Evolutionary conservation across 1,140 invertebrate genomes (phyloP).

Genomic region (Ooceraea biroi): DNA sequence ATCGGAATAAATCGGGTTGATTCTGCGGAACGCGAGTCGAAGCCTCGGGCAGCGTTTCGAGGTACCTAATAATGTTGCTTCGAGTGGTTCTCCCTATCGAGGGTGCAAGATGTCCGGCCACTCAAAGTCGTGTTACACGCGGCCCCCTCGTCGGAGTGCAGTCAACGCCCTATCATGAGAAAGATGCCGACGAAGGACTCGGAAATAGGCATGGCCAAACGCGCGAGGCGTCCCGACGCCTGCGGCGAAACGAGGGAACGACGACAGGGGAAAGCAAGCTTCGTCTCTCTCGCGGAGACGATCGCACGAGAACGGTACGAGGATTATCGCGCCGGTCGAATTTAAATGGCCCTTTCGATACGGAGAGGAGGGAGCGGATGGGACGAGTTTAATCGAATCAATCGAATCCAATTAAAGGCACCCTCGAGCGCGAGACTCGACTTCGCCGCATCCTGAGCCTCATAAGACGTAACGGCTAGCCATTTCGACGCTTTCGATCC

Average conservation of each 20-base stretch:
- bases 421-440: conserved; percentile 42
- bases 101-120: conserved; percentile 27
- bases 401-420: conserved; percentile 68
- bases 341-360: conserved; percentile 58
- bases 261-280: not conserved
- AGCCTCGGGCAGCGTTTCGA: conserved; percentile 25
- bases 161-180: conserved; percentile 2
- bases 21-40: conserved; percentile 26
- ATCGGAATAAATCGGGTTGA: conserved; percentile 50
- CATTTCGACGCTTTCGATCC: conserved; percentile 51
- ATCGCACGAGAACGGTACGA: conserved; percentile 18
- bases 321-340: conserved; percentile 60
- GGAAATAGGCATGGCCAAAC: conserved; percentile 32
- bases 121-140: conserved; percentile 54
- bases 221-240: not conserved
- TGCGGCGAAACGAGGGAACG: not conserved
- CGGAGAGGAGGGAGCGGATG: not conserved
- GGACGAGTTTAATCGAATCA: conserved; percentile 67
- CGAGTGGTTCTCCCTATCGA: conserved; percentile 48
- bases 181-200: conserved; percentile 25
- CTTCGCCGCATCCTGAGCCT: conserved; percentile 25
- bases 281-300: conserved; percentile 3
- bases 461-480: conserved; percentile 56
- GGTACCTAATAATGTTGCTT: conserved; percentile 55
- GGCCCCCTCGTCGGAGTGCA: conserved; percentile 1